These are phyloP conservation scores for Caenorhabditis wallacei DNA, from an alignment of 2,888 invertebrate species.

Conservation along the genomic window DNA sequence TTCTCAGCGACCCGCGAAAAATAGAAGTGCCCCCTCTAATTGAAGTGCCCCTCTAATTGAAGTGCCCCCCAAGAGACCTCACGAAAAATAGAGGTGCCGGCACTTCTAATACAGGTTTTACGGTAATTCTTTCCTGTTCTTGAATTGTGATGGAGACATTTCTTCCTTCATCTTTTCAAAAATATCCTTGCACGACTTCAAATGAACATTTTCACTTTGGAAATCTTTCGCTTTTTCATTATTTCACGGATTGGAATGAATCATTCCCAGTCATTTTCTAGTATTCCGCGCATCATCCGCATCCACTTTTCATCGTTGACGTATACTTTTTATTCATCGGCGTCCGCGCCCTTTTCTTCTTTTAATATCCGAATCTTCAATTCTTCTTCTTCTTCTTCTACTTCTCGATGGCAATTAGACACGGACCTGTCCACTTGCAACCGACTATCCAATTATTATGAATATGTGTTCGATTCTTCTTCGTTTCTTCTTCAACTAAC, in stretches of 20 bases:
- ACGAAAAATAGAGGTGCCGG: no score
- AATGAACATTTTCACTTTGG: no score
- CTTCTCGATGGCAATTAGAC: constrained; percentile 58
- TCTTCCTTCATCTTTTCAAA: no score
- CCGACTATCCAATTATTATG: constrained; percentile 59
- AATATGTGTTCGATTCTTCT: constrained; percentile 40
- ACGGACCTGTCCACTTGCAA: constrained; percentile 59
- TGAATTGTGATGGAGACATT: no score
- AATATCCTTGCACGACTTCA: no score
- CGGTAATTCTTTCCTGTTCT: no score
- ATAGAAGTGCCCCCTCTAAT: no score
- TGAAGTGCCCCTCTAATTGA: no score
- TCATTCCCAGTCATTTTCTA: constrained; percentile 53
- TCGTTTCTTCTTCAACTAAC: constrained; percentile 17
- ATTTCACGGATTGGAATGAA: constrained; percentile 13
- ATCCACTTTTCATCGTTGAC: constrained; percentile 22
- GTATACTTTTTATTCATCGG: constrained; percentile 15
- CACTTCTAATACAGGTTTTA: no score
- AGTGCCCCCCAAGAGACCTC: no score
- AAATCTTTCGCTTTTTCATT: neutral
- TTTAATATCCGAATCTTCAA: constrained; percentile 55
- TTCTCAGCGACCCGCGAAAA: no score
- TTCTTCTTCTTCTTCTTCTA: constrained; percentile 15
- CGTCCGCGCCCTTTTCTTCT: constrained; percentile 54
- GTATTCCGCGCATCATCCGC: constrained; percentile 46